A percentile compares a stretch with the other conserved stretches of the same genome.
phyloP scores from a whole-genome alignment of 2,797 vertebrate species.

The Chaunax sp. region DNA sequence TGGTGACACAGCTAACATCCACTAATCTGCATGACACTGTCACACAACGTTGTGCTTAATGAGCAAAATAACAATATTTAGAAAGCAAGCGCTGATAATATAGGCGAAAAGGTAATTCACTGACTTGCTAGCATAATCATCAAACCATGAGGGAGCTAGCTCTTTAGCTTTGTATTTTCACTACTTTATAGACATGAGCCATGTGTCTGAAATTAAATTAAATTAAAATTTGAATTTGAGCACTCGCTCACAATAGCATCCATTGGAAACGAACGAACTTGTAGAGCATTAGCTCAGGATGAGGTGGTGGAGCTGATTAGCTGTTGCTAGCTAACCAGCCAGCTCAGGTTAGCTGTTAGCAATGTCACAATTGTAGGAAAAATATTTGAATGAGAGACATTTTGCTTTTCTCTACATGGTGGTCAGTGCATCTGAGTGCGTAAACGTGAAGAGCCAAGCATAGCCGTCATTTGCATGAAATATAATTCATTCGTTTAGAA shows the following conservation, averaged over 20 bases:
- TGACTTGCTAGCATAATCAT: slow-evolving; percentile 6
- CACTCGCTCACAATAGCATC: slow-evolving; percentile 56
- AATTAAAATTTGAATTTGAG: not conserved
- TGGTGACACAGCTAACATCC: slow-evolving; percentile 29
- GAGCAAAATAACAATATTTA: not conserved
- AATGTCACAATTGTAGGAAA: slow-evolving; percentile 20
- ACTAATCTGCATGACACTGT: slow-evolving; percentile 13
- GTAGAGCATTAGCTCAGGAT: slow-evolving; percentile 61
- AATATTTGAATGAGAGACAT: slow-evolving; percentile 17
- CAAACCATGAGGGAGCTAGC: slow-evolving; percentile 38
- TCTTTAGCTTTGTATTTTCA: slow-evolving; percentile 10
- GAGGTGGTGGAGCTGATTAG: slow-evolving; percentile 64
- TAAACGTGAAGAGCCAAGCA: not conserved
- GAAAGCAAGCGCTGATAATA: not conserved
- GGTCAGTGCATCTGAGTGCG: not conserved
- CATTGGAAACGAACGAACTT: slow-evolving; percentile 40
- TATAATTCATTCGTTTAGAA: slow-evolving; percentile 27
- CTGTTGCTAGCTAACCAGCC: slow-evolving; percentile 54
- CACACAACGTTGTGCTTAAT: not conserved
- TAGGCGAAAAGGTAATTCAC: not conserved
- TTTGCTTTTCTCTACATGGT: not conserved
- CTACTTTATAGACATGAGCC: not conserved
- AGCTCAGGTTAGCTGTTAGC: slow-evolving; percentile 56
- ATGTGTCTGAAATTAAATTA: not conserved
- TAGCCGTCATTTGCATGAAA: slow-evolving; percentile 6